Conservation (phyloP, 2,797 vertebrate genomes). For the Podarcis siculus region DNA sequence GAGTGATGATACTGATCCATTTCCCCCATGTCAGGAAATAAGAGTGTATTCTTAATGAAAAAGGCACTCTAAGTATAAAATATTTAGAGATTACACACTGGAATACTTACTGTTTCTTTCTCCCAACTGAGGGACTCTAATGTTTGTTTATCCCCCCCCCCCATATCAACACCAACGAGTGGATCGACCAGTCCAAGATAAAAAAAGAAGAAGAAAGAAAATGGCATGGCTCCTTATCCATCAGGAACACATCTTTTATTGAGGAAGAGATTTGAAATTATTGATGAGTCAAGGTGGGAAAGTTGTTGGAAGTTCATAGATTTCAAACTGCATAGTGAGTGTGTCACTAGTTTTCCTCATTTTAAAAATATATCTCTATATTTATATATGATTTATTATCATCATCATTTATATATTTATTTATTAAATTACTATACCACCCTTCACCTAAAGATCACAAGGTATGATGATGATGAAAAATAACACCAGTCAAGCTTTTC, state of each 20-base stretch:
- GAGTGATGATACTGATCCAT: conserved; percentile 55
- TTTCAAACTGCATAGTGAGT: conserved; percentile 32
- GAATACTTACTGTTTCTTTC: conserved; percentile 45
- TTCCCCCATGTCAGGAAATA: conserved; percentile 63
- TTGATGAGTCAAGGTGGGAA: conserved; percentile 49
- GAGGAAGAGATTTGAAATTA: conserved; percentile 49
- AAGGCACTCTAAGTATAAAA: conserved; percentile 67
- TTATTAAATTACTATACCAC: too few relatives aligned
- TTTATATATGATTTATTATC: too few relatives aligned
- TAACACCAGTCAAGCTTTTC: not conserved
- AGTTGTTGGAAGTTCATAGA: conserved; percentile 30
- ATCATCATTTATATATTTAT: too few relatives aligned
- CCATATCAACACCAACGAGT: not conserved
- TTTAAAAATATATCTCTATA: too few relatives aligned
- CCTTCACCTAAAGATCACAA: too few relatives aligned
- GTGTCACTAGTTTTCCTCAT: not conserved
- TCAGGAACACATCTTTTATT: conserved; percentile 47
- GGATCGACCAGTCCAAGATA: conserved; percentile 36
- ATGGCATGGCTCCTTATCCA: conserved; percentile 17
- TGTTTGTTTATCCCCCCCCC: conserved; percentile 13
- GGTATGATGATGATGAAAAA: not conserved
- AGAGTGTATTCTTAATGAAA: conserved; percentile 66
- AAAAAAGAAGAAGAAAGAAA: conserved; percentile 20
- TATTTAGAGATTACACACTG: conserved; percentile 58
- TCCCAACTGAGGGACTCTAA: conserved; percentile 18